phyloP scores from a whole-genome alignment of 2,113 vertebrate genomes.

The Cettia cetti region DNA sequence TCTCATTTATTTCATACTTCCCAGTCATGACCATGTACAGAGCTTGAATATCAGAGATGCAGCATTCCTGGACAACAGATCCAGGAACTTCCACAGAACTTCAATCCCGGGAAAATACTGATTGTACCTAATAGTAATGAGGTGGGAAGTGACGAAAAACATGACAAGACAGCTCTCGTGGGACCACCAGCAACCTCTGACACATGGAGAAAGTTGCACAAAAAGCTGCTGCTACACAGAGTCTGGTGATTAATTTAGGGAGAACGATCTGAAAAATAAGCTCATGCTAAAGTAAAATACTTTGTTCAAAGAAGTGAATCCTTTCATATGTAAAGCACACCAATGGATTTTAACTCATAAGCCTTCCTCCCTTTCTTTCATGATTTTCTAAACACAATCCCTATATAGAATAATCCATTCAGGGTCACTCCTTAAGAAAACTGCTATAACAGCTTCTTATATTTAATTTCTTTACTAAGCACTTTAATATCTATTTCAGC shows the following conservation, averaged over 20 bases:
- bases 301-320: not conserved
- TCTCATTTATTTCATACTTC: not conserved
- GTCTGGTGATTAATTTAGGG: not conserved
- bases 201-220: fast-evolving
- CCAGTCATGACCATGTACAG: not conserved
- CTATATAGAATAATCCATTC: not conserved
- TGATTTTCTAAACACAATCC: not conserved
- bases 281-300: not conserved
- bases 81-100: not conserved
- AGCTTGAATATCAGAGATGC: not conserved
- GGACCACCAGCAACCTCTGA: not conserved
- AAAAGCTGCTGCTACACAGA: not conserved
- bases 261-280: not conserved
- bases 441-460: not conserved
- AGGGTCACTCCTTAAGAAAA: not conserved
- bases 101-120: not conserved
- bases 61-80: not conserved
- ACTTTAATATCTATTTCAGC: not conserved
- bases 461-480: not conserved
- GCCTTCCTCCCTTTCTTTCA: not conserved
- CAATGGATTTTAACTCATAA: not conserved
- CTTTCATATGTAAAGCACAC: not conserved
- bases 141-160: not conserved
- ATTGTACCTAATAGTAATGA: not conserved
- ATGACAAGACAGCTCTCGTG: not conserved